Percentiles rank a stretch among this genome's conserved stretches.
Conservation (phyloP, 2,797 vertebrate genomes). For the Chaenodraco wilsoni region DNA sequence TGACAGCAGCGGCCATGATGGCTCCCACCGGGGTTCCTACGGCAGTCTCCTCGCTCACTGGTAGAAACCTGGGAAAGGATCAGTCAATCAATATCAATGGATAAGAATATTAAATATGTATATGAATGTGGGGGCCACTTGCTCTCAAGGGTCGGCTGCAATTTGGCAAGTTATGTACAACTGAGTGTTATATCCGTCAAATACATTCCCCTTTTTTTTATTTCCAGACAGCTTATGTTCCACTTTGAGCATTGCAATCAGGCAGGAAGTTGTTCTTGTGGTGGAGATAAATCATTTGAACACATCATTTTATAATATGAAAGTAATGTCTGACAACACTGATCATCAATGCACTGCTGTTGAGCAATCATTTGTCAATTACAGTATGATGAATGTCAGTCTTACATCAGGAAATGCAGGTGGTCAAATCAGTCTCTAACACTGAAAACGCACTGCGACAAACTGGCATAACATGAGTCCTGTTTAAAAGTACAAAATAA, state of each 20-base stretch:
- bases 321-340: background rate
- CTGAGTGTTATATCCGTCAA: constrained; percentile 51
- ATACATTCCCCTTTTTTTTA: constrained; percentile 15
- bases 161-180: constrained; percentile 48
- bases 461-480: too few species aligned
- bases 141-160: constrained; percentile 30
- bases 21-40: constrained; percentile 85
- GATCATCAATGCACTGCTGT: background rate
- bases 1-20: constrained; percentile 90
- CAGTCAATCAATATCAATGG: constrained; percentile 61
- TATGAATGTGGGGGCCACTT: constrained; percentile 30
- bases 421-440: too few species aligned
- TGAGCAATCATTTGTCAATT: background rate
- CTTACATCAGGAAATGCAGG: too few species aligned
- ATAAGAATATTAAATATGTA: constrained; percentile 60
- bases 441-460: too few species aligned
- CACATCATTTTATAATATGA: background rate
- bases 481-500: background rate
- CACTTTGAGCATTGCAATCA: background rate
- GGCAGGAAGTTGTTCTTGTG: constrained; percentile 7
- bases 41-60: constrained; percentile 89
- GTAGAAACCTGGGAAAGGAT: constrained; percentile 84
- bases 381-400: background rate
- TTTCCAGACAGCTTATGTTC: constrained; percentile 13
- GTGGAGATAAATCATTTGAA: constrained; percentile 7